These are phyloP conservation scores for Emys orbicularis DNA, from an alignment of 2,797 vertebrate species.

Conservation along the genomic window DNA sequence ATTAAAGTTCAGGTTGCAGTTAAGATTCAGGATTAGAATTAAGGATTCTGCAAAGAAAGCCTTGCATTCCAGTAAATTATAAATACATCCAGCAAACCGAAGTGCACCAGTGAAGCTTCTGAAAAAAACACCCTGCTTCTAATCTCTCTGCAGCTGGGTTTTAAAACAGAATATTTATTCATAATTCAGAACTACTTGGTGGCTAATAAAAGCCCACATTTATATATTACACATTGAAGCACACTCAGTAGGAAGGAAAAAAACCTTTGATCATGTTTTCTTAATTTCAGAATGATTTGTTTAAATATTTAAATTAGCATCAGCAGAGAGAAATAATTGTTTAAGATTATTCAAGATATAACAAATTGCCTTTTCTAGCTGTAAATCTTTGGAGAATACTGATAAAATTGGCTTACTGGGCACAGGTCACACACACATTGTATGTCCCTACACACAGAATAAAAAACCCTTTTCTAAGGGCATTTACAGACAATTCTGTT, in stretches of 20 bases:
- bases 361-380: not conserved
- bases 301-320: not conserved
- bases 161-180: slow-evolving; percentile 47
- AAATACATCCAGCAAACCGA: not conserved
- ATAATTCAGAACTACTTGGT: slow-evolving; percentile 20
- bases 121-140: not conserved
- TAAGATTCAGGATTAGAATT: not conserved
- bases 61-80: not conserved
- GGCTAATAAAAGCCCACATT: not conserved
- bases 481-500: not conserved
- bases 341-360: not conserved
- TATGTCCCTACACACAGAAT: not conserved
- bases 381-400: not conserved
- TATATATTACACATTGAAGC: not conserved
- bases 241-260: not conserved
- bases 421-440: not conserved
- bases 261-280: not conserved
- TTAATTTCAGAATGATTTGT: not conserved
- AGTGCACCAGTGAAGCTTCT: not conserved
- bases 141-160: not conserved
- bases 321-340: not conserved
- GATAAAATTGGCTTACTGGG: not conserved
- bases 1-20: not conserved
- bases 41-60: not conserved
- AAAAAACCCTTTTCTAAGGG: not conserved